Evolutionary conservation across 2,113 vertebrate genomes (phyloP), one percentile per base, ranked within the genome.

Genomic region (Phyllostomus hastatus): DNA sequence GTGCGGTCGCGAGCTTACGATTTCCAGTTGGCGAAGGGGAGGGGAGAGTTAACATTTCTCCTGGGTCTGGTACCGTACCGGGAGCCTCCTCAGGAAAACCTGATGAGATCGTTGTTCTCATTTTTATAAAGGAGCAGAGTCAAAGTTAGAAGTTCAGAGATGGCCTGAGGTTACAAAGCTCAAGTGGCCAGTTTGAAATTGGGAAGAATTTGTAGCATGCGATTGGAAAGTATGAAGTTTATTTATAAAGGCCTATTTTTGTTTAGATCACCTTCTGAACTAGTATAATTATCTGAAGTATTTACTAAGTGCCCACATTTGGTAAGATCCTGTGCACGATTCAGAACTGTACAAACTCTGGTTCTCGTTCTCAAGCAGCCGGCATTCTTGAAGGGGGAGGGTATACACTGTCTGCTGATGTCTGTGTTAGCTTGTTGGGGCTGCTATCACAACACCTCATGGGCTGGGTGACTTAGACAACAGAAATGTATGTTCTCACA

Each of bases 131-230:
- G 5, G 8, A 86, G 57, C 9, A 82, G 26, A 61, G 48, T 0
- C 1, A 33, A 61, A 28, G 15, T 67, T 31, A 78, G 78, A 87
- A 85, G 87, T 75, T 10, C 10, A 43, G 41, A 12, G n/a, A 50
- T 19, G 31, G 31, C 48, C 12, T n/a, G 20, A 80, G 38, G 28
- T 67, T 19, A 75, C 17, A 81, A 69, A 69, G 41, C 14, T 11
- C 43, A 61, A 38, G 59, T 52, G 79, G 70, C 46, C 72, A 24
- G 33, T 6, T 90, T 46, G 19, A 46, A 38, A 22, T 38, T 85
- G 50, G 90, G 43, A 90, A 81, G 70, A 96, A 90, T 88, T 75
- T 80, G 31, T 84, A 78, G 57, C 88, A 5, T 48, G 54, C 85
- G 22, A 78, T 88, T 10, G 94, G 69, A 88, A 84, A 83, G 10